These are phyloP conservation scores for Tenthredo mesomela DNA, from an alignment of 2,888 invertebrate species.

Conservation along the genomic window DNA sequence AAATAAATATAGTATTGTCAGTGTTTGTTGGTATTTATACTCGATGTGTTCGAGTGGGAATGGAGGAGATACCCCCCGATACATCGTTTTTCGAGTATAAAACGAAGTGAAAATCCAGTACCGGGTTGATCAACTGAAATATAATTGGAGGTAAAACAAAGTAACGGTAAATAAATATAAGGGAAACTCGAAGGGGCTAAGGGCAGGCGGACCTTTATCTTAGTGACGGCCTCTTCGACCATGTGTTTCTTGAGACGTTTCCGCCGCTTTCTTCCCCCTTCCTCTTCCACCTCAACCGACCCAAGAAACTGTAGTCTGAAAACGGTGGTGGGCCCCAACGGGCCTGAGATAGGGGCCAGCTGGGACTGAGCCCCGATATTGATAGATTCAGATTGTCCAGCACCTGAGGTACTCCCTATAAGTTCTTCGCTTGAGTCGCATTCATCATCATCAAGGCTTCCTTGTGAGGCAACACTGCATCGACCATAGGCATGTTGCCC, in stretches of 20 bases:
- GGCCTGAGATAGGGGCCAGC: slow-evolving; percentile 72
- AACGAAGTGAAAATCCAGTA: slow-evolving; percentile 19
- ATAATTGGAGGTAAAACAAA: slow-evolving; percentile 22
- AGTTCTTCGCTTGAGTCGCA: slow-evolving; percentile 77
- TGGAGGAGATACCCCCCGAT: not conserved
- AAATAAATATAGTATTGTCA: not conserved
- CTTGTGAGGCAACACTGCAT: slow-evolving; percentile 75
- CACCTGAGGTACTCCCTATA: slow-evolving; percentile 74
- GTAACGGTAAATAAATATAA: not conserved
- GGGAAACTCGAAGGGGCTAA: slow-evolving; percentile 27
- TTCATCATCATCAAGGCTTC: slow-evolving; percentile 76
- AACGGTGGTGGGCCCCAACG: slow-evolving; percentile 80
- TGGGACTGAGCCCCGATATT: slow-evolving; percentile 66
- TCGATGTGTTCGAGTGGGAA: not conserved
- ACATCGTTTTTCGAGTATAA: not conserved
- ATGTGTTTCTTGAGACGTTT: slow-evolving; percentile 92
- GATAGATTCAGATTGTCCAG: slow-evolving; percentile 66
- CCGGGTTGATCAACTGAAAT: slow-evolving; percentile 16
- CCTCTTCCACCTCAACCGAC: slow-evolving; percentile 92
- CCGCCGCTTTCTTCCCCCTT: slow-evolving; percentile 85
- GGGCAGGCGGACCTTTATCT: slow-evolving; percentile 86
- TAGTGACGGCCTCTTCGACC: slow-evolving; percentile 93
- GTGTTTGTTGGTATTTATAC: not conserved
- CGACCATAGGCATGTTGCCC: slow-evolving; percentile 74
- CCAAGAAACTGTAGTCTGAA: slow-evolving; percentile 92